Evolutionary conservation across 2,113 vertebrate species (phyloP), one percentile per base, ranked within the genome.

Genomic region (Heteronetta atricapilla): DNA sequence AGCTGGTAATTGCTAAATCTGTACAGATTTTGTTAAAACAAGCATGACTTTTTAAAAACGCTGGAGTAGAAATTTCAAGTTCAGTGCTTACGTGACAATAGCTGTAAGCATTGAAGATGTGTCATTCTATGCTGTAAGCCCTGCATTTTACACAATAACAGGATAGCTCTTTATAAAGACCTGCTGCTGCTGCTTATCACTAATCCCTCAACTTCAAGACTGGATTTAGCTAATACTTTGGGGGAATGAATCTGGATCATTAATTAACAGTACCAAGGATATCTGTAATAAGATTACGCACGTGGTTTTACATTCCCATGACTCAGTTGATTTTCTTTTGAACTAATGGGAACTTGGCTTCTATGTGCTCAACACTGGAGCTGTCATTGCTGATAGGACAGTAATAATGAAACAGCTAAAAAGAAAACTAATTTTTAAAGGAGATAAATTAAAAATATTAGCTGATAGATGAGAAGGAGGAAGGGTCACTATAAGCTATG

Each of bases 161-260:
- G 66, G 83, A 62, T 34, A 79, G 63, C 36, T 67, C 44, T 76
- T 81, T 50, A 76, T 40, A 87, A 95, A 87, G 83, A 69, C 66
- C 38, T 60, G 7, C 42, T 88, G 44, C 42, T 88, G 44, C 86
- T 87, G 60, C 88, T 92, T 92, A 96, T 92, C 77, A 76, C 72
- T 97, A 96, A 95, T 96, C 82, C 88, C 40, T 70, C 83, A 82
- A 3, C 74, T 93, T 93, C 81, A 87, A 87, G 58, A 48, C 44
- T 82, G 88, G 93, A 93, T 96, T 96, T 92, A 48, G 70, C 85
- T 97, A 96, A 95, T 94, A 88, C 93, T 92, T 93, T 58, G 66
- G 77, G 92, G n/a, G 83, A 85, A 87, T 92, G 50, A 94, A 92
- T 82, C 62, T 90, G 80, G 90, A 89, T 96, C 86, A 84, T 92